These are phyloP conservation scores for Empidonax traillii DNA, from an alignment of 2,113 vertebrate species.

Conservation along the genomic window DNA sequence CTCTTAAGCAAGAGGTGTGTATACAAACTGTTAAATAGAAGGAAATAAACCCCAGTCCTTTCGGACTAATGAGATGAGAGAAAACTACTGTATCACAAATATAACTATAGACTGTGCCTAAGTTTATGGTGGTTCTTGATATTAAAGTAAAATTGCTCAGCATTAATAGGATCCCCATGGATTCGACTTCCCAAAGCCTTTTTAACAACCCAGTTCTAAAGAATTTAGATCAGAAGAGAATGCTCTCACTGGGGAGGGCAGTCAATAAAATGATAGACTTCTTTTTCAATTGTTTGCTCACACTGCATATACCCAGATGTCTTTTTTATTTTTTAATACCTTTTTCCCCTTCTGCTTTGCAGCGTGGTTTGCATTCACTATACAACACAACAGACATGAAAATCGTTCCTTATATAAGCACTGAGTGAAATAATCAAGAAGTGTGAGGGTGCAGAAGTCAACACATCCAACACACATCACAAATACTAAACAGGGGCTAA, in stretches of 20 bases:
- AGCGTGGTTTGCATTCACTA: not conserved
- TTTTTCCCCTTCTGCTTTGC: not conserved
- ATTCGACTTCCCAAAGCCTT: not conserved
- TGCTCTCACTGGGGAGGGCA: not conserved
- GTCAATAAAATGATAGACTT: not conserved
- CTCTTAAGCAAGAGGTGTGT: not conserved
- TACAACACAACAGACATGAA: not conserved
- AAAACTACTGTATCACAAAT: not conserved
- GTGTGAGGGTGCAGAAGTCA: not conserved
- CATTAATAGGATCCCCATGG: not conserved
- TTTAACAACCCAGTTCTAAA: not conserved
- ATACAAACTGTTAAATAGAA: not conserved
- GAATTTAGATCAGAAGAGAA: not conserved
- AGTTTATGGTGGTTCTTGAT: not conserved
- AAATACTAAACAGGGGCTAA: not conserved
- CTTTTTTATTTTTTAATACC: not conserved
- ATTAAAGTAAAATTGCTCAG: not conserved
- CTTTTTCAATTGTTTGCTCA: not conserved
- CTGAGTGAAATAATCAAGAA: not conserved
- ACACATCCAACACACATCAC: not conserved
- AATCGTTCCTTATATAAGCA: not conserved
- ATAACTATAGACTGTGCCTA: not conserved
- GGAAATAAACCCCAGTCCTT: not conserved
- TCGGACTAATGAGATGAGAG: not conserved
- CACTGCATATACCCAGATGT: not conserved